These are phyloP conservation scores for Copidosoma floridanum DNA, from an alignment of 1,140 invertebrate species.

Conservation along the genomic window DNA sequence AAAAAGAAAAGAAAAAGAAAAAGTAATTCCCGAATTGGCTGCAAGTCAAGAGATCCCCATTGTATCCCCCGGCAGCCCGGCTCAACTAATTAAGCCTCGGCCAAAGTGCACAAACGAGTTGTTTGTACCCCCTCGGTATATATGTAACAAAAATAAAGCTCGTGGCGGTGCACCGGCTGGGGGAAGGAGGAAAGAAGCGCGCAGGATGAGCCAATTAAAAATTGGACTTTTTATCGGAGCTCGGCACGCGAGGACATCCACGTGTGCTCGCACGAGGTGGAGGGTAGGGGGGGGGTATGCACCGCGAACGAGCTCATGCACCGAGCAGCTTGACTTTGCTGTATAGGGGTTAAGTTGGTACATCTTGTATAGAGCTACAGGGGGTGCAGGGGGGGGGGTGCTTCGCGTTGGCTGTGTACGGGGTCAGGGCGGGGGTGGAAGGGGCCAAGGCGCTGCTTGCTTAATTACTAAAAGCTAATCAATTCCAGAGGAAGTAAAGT, in stretches of 20 bases:
- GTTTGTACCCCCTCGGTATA: no score
- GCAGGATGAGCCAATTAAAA: conserved; percentile 9
- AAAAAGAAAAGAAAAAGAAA: no score
- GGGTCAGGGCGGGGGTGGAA: conserved; percentile 20
- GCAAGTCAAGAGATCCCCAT: no score
- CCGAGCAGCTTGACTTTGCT: no score
- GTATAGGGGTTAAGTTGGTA: no score
- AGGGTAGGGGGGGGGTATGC: conserved; percentile 3
- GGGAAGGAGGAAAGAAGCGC: conserved; percentile 9
- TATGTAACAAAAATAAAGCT: conserved; percentile 32
- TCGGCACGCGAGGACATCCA: neutral
- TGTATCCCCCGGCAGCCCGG: no score
- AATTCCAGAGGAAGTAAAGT: conserved; percentile 59
- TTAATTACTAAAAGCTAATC: conserved; percentile 60
- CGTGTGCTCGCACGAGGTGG: conserved; percentile 7
- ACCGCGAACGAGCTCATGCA: neutral
- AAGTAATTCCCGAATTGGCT: no score
- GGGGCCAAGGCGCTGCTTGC: conserved; percentile 53
- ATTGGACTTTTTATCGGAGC: conserved; percentile 4
- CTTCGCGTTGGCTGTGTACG: neutral
- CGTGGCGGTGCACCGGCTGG: neutral
- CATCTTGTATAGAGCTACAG: no score
- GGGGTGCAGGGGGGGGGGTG: conserved; percentile 7
- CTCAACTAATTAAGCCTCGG: no score
- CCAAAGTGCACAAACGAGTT: no score